Percentiles rank a stretch among this genome's conserved stretches.
phyloP scores from a whole-genome alignment of 2,888 invertebrate species.

The Nomada ferruginata region DNA sequence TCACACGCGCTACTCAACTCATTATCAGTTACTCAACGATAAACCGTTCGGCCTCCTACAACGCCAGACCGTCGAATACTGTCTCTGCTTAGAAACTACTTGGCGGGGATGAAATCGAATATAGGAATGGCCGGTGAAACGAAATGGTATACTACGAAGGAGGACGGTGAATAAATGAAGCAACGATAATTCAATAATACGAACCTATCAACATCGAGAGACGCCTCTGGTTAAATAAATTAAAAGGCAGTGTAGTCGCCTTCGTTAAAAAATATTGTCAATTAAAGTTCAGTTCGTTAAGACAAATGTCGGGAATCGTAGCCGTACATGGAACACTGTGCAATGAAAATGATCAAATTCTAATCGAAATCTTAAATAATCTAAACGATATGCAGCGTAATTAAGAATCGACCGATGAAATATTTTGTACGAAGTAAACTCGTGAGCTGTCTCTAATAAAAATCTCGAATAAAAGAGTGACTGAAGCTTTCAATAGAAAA shows the following conservation, averaged over 20 bases:
- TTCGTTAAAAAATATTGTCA: not conserved
- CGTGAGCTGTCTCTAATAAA: no score
- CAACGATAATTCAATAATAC: slow-evolving; percentile 20
- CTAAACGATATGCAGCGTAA: no score
- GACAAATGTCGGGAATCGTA: no score
- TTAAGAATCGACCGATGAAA: no score
- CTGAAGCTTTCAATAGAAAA: no score
- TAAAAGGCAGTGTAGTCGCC: not conserved
- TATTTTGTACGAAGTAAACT: no score
- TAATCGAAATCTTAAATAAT: no score
- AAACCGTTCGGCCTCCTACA: slow-evolving; percentile 76
- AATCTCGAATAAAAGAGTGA: no score
- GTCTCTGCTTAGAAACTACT: slow-evolving; percentile 77
- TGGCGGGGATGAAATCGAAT: slow-evolving; percentile 58
- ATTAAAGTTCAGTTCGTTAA: no score
- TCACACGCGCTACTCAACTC: slow-evolving; percentile 52
- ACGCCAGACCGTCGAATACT: slow-evolving; percentile 82
- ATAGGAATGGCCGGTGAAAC: slow-evolving; percentile 59
- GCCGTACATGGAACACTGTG: no score
- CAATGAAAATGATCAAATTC: no score
- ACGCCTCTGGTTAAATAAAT: not conserved
- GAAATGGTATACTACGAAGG: slow-evolving; percentile 44
- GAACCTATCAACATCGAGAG: slow-evolving; percentile 48
- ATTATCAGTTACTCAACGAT: slow-evolving; percentile 75
- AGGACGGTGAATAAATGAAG: slow-evolving; percentile 47